Conservation (phyloP, 2,113 vertebrate species). For the Oophaga pumilio region DNA sequence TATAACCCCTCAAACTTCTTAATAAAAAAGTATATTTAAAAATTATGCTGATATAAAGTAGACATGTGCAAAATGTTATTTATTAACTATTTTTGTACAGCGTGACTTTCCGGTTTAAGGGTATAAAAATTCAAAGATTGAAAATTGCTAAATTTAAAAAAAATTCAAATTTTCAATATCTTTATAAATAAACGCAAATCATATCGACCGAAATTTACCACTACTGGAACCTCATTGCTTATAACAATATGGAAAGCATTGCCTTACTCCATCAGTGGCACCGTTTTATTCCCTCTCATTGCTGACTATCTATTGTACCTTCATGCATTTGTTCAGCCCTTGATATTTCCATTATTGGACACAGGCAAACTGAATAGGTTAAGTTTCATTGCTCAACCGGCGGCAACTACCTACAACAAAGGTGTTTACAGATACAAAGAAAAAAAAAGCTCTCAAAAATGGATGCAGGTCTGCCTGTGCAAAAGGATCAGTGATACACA, state of each 20-base stretch:
- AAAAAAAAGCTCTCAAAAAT: neutral
- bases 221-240: neutral
- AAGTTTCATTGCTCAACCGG: neutral
- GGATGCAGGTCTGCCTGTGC: neutral
- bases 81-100: too few species aligned
- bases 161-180: too few species aligned
- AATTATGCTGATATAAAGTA: too few species aligned
- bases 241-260: neutral
- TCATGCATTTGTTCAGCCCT: neutral
- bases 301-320: neutral
- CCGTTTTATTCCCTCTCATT: neutral
- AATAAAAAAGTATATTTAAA: too few species aligned
- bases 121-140: too few species aligned
- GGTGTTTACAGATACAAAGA: neutral
- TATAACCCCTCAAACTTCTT: too few species aligned
- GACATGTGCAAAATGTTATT: too few species aligned
- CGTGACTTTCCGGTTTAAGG: too few species aligned
- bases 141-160: too few species aligned
- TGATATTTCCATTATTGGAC: conserved; percentile 3
- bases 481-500: neutral
- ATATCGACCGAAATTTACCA: too few species aligned
- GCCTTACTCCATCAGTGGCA: neutral
- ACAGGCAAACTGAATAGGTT: neutral
- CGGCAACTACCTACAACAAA: neutral
- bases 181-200: too few species aligned